Base-by-base conservation (phyloP, 2,888 invertebrate genomes). In the Gymnoscelis rufifasciata region DNA sequence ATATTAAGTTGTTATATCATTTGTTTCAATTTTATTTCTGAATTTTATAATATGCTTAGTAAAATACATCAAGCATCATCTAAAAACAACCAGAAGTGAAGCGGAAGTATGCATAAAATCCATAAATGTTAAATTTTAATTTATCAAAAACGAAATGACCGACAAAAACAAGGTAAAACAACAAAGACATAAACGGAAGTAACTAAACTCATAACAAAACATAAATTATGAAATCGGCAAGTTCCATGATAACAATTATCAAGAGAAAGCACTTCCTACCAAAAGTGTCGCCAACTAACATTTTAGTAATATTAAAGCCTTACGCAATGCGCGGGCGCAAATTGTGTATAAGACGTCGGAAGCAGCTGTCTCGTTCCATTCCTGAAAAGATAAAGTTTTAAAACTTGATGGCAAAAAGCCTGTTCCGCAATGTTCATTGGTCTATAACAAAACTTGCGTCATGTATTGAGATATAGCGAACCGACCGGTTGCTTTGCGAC, bases 371-470 rank as follows among this genome's bases (percentile, higher is more conserved):
- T 11, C 43, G 57, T 59, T 57, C 51, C 52, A 55, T 70, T 66
- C 60, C 59, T 62, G 54, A 54, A 58, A 58, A 53, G 64, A 62
- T 66, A 60, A 64, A 52, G 47, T 52, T 59, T 53, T 57, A 68
- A 66, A 64, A 68, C 57, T 54, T 51, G 57, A 55, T 52, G 47
- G 52, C 42, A 61, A 66, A 59, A 67, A 66, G 51, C 47, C 43
- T 55, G 61, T 68, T 66, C 63, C 66, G 67, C 52, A 59, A 57
- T 52, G 51, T 51, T 53, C 56, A 57, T 39, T 60, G 57, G 55
- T 57, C 57, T 65, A 62, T 59, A 63, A 66, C 58, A 52, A 54
- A 60, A 62, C 39, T 68, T 60, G 56, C 62, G 55, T 68, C 63
- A 38, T 40, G 19, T 35, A 35, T 23, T 27, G 14, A 38, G 19